Percentiles rank a stretch among this genome's conserved stretches.
These are phyloP conservation scores for Drosophila pectinifera DNA, from an alignment of 1,140 invertebrate species.

Conservation along the genomic window DNA sequence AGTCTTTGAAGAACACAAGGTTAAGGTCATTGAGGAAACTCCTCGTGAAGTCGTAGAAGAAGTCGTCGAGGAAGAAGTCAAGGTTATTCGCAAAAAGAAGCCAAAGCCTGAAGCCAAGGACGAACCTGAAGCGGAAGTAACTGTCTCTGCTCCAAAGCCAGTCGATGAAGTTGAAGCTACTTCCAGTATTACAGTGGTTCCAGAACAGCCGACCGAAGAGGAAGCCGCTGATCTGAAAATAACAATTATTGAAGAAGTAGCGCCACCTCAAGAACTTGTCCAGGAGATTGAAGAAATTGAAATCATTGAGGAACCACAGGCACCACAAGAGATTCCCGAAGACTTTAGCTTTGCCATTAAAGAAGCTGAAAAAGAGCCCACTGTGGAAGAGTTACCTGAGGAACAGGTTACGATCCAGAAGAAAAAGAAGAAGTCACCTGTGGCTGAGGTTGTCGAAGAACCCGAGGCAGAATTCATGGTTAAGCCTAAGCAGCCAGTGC, in stretches of 20 bases:
- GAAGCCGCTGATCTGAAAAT: conserved; percentile 75
- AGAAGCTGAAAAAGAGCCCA: conserved; percentile 62
- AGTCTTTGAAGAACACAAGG: conserved; percentile 64
- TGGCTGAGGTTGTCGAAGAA: conserved; percentile 66
- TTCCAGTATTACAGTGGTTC: conserved; percentile 66
- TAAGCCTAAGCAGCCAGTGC: conserved; percentile 62
- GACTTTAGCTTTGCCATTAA: conserved; percentile 58
- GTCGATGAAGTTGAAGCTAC: conserved; percentile 65
- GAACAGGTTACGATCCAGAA: conserved; percentile 67
- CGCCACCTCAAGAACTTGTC: conserved; percentile 61
- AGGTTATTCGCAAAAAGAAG: conserved; percentile 73
- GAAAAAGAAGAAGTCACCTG: conserved; percentile 64
- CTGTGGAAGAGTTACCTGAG: conserved; percentile 68
- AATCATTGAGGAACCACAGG: conserved; percentile 45
- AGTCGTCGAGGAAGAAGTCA: conserved; percentile 65
- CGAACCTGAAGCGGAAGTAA: conserved; percentile 67
- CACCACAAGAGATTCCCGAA: conserved; percentile 46
- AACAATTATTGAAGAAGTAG: conserved; percentile 64
- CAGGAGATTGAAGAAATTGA: conserved; percentile 74
- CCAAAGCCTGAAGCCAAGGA: conserved; percentile 59
- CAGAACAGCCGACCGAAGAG: conserved; percentile 71
- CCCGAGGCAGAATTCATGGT: conserved; percentile 74
- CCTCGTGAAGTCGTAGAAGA: conserved; percentile 70
- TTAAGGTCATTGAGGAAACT: conserved; percentile 70
- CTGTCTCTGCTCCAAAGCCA: conserved; percentile 51